Conservation (phyloP, 2,113 vertebrate species). For the Empidonax traillii region DNA sequence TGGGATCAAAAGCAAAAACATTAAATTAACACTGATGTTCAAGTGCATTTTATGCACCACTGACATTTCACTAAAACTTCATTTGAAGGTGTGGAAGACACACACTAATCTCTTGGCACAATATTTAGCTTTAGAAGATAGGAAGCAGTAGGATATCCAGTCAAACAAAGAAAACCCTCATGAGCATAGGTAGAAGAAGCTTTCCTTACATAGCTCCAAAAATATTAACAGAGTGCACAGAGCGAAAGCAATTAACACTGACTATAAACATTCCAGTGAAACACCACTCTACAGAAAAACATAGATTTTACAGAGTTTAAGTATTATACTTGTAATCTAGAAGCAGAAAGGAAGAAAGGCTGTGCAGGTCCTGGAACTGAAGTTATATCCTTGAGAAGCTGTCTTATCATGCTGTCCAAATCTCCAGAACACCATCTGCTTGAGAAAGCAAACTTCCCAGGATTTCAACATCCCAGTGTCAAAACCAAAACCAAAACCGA, state of each 20-base stretch:
- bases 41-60: background rate
- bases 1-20: background rate
- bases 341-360: background rate
- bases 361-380: background rate
- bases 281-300: background rate
- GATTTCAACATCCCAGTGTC: background rate
- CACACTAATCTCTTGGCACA: background rate
- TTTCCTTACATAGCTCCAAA: background rate
- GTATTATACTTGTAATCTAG: background rate
- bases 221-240: background rate
- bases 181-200: background rate
- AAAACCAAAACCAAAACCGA: background rate
- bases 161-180: background rate
- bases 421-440: background rate
- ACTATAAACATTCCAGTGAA: background rate
- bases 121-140: background rate
- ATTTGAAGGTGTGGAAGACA: background rate
- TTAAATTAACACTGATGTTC: background rate
- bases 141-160: background rate
- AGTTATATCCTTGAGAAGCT: background rate
- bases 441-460: background rate
- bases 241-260: background rate
- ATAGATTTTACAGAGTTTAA: background rate
- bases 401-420: background rate
- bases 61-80: background rate